A percentile compares a stretch with the other conserved stretches of the same genome.
Evolutionary conservation across 2,797 vertebrate species (phyloP).

Genomic region (Hyperoplus immaculatus): DNA sequence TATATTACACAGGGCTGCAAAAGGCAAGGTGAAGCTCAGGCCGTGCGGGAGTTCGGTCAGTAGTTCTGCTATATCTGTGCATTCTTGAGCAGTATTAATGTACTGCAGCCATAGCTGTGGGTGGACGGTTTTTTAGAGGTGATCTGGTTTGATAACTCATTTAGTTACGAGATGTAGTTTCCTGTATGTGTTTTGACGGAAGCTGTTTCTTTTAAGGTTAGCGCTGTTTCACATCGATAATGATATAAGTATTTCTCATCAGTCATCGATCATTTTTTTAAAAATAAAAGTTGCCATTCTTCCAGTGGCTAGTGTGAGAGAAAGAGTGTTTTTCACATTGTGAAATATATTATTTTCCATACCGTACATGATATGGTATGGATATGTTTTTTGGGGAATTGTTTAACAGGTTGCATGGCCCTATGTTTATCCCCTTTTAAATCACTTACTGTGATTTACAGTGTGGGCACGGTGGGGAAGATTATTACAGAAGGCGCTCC

Average conservation of each 20-base stretch:
- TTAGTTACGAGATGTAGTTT: slow-evolving; percentile 14
- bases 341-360: neutral
- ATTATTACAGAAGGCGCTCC: slow-evolving; percentile 58
- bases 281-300: neutral
- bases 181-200: slow-evolving; percentile 1
- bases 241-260: slow-evolving; percentile 3
- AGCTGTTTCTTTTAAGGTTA: slow-evolving; percentile 11
- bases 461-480: slow-evolving; percentile 41
- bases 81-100: neutral
- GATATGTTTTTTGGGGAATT: too few relatives aligned
- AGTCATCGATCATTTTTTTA: slow-evolving; percentile 1
- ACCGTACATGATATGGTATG: neutral
- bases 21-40: neutral
- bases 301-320: neutral
- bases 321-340: neutral
- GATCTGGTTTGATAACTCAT: slow-evolving; percentile 8
- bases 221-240: neutral
- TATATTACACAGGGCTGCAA: neutral
- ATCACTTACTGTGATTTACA: slow-evolving; percentile 49
- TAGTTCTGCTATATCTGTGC: neutral
- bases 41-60: neutral
- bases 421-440: slow-evolving; percentile 28
- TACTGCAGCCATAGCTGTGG: neutral
- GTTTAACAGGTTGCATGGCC: slow-evolving; percentile 25
- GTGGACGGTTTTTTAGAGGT: neutral